Evolutionary conservation across 2,797 vertebrate genomes (phyloP), one percentile per base, ranked within the genome.

Genomic region (Pipistrellus pipistrellus): DNA sequence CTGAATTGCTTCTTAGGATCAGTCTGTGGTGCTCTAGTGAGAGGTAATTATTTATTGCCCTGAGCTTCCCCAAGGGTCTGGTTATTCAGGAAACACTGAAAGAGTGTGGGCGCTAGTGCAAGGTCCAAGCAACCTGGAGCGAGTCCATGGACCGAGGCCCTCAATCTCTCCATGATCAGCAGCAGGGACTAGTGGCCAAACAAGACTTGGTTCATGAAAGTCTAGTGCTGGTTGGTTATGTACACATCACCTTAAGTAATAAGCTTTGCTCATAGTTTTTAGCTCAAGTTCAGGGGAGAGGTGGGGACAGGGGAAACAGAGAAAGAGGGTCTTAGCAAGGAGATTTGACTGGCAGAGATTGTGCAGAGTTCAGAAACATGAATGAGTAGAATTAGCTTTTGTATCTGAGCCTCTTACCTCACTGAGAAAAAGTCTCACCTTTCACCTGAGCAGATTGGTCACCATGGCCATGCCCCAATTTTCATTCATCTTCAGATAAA

Each of bases 261-360:
- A 46, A 86, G 55, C 87, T 95, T 91, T 84, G 80, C 62, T 88
- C 72, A 55, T 44, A 75, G 32, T 66, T 77, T 91, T 92, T 53
- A 90, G 18, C 41, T 88, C 69, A 48, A 90, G 57, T 85, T 85
- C 62, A 53, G 69, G 30, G 48, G 72, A 92, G 20, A 4, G 13
- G 10, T 15, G 2, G 1, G 20, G n/a, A 5, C 13, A 46, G 4
- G 3, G 30, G 12, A 78, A 46, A 55, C 23, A 75, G 23, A 76
- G 84, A 78, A 83, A 27, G 35, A 66, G 75, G 57, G 38, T 95
- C 71, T 71, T 57, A 71, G 90, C 32, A 66, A 68, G 51, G 14
- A 18, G 25, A 85, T 32, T 73, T 53, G 38, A 75, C 25, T 32
- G 69, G 48, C 8, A 0, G 4, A 20, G 15, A 71, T n/a, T 48